Base-by-base conservation (phyloP, 2,113 vertebrate species). In the Nesogale talazaci region DNA sequence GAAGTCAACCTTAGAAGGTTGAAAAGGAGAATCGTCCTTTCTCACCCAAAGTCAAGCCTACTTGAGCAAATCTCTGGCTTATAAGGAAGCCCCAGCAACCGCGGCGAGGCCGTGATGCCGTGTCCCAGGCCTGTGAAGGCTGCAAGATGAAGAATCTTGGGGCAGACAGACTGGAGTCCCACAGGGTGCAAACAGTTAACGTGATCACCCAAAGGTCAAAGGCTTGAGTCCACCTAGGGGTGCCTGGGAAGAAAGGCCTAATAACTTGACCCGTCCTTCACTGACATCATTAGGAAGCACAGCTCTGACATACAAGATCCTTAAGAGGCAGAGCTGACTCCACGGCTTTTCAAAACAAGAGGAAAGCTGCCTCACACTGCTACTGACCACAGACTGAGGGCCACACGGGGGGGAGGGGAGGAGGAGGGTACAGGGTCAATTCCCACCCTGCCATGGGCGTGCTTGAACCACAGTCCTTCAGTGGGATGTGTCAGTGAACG, bases 1-100 rank as follows among this genome's bases (percentile, higher is more conserved):
- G 56, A 91, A 78, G 63, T 77, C 75, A 69, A 36, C 82, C 72
- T 59, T 84, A 75, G 83, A 86, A 93, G 65, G 70, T 29, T 40
- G 42, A 72, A 42, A 19, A 34, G 80, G 7, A 14, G 17, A 38
- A 15, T 86, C 65, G 20, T 69, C 79, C 69, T 81, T 59, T 82
- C n/a, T 46, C 65, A 7, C 34, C 77, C 88, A 76, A 90, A 90
- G 67, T 86, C 36, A 83, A 83, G 42, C 36, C 86, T 56, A 31
- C n/a, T 31, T 42, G 1, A 36, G 46, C 12, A 5, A 82, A 19
- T 80, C 20, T 80, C 80, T 86, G 31, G 77, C 70, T 89, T 59
- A 85, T 4, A 38, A 89, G 6, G 34, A 74, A 3, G 29, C 20
- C 57, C 81, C 80, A 65, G 31, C n/a, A 3, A 2, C 40, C 67